These are phyloP conservation scores for Anguilla obscura DNA, from an alignment of 2,797 vertebrate genomes.

Conservation along the genomic window DNA sequence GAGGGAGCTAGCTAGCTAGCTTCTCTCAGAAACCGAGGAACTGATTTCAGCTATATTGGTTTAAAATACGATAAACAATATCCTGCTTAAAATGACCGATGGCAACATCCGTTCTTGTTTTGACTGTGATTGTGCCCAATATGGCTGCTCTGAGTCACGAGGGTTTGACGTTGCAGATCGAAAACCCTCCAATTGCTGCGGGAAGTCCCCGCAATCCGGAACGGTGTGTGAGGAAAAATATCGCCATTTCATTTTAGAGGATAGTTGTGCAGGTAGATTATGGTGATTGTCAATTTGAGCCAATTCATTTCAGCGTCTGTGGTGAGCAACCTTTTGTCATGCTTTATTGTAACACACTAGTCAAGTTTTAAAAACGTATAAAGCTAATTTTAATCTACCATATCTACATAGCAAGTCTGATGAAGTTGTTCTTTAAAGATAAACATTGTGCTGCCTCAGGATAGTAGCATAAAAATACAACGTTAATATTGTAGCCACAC, in stretches of 20 bases:
- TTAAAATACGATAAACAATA: not conserved
- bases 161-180: constrained; percentile 45
- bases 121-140: constrained; percentile 44
- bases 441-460: not conserved
- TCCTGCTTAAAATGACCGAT: constrained; percentile 4
- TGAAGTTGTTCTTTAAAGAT: not conserved
- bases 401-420: not conserved
- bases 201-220: constrained; percentile 6
- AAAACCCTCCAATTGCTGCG: not conserved
- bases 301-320: not conserved
- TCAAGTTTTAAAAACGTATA: not conserved
- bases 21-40: not conserved
- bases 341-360: not conserved
- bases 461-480: no score
- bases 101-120: constrained; percentile 45
- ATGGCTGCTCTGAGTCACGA: constrained; percentile 56
- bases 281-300: not conserved
- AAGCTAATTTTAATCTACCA: not conserved
- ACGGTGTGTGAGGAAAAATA: not conserved
- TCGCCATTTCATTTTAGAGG: not conserved
- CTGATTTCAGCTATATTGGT: not conserved
- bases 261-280: not conserved
- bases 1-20: not conserved
- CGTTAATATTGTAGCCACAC: no score
- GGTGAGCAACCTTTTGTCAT: not conserved